Percentiles rank a stretch among this genome's conserved stretches.
These are phyloP conservation scores for Siphamia tubifer DNA, from an alignment of 2,113 vertebrate species.

Conservation along the genomic window DNA sequence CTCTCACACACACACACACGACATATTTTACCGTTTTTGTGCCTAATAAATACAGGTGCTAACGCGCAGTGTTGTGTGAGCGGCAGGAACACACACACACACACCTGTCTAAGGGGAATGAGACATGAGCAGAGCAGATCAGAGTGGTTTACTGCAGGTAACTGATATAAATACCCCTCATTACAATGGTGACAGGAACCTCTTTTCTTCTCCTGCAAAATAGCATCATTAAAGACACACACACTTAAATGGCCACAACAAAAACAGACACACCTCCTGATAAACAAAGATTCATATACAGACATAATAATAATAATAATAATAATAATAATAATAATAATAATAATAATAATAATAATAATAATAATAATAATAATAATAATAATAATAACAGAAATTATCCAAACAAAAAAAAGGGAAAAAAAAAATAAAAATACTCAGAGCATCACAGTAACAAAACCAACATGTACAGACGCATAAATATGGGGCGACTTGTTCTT, in stretches of 20 bases:
- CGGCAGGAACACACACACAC: constrained; percentile 2
- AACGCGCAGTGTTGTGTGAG: too few species aligned
- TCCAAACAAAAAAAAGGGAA: not conserved
- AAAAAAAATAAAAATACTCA: not conserved
- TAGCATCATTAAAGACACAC: constrained; percentile 59
- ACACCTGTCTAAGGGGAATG: constrained; percentile 52
- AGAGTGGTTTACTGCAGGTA: constrained; percentile 65
- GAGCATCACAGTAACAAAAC: not conserved
- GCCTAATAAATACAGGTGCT: constrained; percentile 28
- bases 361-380: not conserved
- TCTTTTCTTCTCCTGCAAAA: constrained; percentile 70
- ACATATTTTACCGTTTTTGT: not conserved
- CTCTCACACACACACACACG: not conserved
- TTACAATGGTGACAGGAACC: constrained; percentile 73
- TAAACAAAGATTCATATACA: not conserved
- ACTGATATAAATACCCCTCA: constrained; percentile 74
- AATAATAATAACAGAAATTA: not conserved
- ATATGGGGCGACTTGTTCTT: constrained; percentile 1
- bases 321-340: not conserved
- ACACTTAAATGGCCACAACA: not conserved
- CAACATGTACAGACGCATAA: constrained; percentile 9
- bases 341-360: not conserved
- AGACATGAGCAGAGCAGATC: constrained; percentile 66
- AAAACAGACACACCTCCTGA: constrained; percentile 1
- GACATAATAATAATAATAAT: not conserved